Conservation (phyloP, 2,113 vertebrate species). For the Scytalopus superciliaris region DNA sequence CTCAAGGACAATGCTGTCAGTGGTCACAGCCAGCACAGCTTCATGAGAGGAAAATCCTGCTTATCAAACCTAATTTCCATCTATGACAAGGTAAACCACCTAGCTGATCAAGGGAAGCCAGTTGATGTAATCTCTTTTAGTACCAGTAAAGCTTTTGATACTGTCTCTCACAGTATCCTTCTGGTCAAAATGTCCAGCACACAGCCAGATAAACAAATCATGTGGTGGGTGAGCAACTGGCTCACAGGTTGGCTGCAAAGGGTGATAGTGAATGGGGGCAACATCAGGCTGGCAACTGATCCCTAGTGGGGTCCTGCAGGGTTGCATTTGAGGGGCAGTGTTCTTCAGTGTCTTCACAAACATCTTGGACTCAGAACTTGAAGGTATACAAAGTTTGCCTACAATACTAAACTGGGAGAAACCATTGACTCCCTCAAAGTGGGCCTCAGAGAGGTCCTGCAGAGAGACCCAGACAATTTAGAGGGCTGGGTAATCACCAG, state of each 20-base stretch:
- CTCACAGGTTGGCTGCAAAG: fast-evolving
- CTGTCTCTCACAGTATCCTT: neutral
- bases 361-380: neutral
- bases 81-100: neutral
- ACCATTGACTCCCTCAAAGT: neutral
- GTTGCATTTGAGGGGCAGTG: neutral
- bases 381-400: neutral
- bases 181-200: neutral
- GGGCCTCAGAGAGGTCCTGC: neutral
- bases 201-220: neutral
- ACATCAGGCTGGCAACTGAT: neutral
- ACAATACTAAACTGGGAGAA: neutral
- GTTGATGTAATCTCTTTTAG: neutral
- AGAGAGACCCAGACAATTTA: neutral
- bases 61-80: neutral
- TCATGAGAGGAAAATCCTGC: neutral
- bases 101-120: neutral
- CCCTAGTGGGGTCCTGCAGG: neutral
- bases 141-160: neutral
- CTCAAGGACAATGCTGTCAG: neutral
- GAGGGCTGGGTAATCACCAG: neutral
- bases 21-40: neutral
- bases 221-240: neutral
- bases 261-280: neutral
- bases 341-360: neutral